phyloP scores from a whole-genome alignment of 2,113 vertebrate species.

The Desmodus rotundus region DNA sequence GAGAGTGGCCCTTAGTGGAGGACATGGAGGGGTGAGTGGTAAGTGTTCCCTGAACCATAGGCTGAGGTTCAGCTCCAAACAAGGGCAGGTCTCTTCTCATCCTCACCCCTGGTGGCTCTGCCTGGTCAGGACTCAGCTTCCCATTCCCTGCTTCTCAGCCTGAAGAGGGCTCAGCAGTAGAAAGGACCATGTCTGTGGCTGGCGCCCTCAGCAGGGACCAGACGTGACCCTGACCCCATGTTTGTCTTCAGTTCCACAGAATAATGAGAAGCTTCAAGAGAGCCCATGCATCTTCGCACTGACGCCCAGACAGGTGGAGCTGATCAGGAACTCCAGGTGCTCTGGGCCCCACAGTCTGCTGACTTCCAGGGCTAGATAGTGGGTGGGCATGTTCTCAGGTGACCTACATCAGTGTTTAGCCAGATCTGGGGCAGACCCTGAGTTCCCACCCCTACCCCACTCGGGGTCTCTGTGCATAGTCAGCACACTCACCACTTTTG shows the following conservation, averaged over 20 bases:
- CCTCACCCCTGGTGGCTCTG: neutral
- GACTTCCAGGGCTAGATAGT: too few relatives aligned
- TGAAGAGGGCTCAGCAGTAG: neutral
- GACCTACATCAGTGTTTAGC: neutral
- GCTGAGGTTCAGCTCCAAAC: neutral
- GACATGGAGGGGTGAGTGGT: neutral
- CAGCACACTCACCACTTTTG: neutral
- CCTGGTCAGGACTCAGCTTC: neutral
- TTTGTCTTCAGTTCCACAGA: conserved; percentile 89
- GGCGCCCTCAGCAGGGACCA: rapidly evolving
- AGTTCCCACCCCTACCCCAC: too few relatives aligned
- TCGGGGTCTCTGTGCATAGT: neutral
- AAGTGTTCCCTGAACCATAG: neutral
- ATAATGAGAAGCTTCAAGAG: conserved; percentile 96
- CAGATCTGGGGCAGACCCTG: neutral
- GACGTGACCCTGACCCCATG: neutral
- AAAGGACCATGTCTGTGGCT: rapidly evolving
- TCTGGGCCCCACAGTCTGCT: neutral
- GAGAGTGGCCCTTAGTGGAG: neutral
- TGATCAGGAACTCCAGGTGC: conserved; percentile 96
- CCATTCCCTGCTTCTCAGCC: neutral
- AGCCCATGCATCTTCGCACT: conserved; percentile 96
- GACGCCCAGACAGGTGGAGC: conserved; percentile 92
- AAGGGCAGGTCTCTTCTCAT: neutral
- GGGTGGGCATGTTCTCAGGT: too few relatives aligned